These are phyloP conservation scores for Cryptophagus acutangulus DNA, from an alignment of 2,888 invertebrate genomes.

Conservation along the genomic window DNA sequence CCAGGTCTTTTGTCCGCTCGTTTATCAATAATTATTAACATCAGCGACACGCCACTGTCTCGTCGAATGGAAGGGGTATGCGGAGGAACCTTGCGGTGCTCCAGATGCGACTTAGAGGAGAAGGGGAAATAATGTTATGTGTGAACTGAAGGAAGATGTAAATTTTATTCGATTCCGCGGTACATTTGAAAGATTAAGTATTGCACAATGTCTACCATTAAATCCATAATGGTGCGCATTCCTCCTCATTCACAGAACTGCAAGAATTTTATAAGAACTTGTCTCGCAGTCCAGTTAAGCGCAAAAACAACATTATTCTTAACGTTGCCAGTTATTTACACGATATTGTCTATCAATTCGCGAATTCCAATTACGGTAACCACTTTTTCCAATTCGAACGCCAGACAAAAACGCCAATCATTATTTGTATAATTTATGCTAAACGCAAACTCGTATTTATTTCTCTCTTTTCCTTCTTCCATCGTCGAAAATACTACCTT, in stretches of 20 bases:
- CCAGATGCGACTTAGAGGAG: background rate
- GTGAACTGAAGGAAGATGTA: slow-evolving; percentile 37
- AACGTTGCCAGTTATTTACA: slow-evolving; percentile 20
- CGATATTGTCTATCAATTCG: slow-evolving; percentile 7
- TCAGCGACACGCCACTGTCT: too few relatives aligned
- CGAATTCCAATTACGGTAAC: slow-evolving; percentile 9
- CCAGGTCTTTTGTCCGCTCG: too few relatives aligned
- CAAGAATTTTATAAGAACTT: slow-evolving; percentile 38
- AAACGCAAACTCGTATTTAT: too few relatives aligned
- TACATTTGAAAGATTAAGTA: slow-evolving; percentile 37
- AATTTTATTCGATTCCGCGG: slow-evolving; percentile 35
- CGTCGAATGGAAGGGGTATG: background rate
- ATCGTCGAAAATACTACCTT: background rate
- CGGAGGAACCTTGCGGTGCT: too few relatives aligned
- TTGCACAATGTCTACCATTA: slow-evolving; percentile 37
- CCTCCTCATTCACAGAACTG: slow-evolving; percentile 38
- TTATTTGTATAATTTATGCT: too few relatives aligned
- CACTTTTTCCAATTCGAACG: too few relatives aligned
- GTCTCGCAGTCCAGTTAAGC: slow-evolving; percentile 21
- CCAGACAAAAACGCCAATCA: too few relatives aligned
- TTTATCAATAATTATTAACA: too few relatives aligned
- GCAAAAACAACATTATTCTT: slow-evolving; percentile 23
- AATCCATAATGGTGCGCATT: slow-evolving; percentile 35
- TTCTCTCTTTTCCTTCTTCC: background rate
- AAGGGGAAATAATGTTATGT: slow-evolving; percentile 32